phyloP scores from a whole-genome alignment of 2,113 vertebrate species.

The Petroica traversi region DNA sequence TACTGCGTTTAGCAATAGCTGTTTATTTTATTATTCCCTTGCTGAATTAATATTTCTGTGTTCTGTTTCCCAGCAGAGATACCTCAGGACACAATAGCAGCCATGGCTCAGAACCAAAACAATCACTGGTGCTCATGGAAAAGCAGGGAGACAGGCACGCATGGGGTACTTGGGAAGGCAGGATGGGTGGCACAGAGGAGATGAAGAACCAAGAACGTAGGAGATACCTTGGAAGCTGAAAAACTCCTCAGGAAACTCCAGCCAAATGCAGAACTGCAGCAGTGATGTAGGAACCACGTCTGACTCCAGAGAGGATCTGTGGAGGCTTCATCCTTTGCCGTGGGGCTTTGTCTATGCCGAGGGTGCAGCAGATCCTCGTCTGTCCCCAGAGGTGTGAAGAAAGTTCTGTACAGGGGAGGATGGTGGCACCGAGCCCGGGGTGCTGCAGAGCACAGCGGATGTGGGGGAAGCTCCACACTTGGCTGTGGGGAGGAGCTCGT shows the following conservation, averaged over 20 bases:
- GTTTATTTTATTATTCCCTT: neutral
- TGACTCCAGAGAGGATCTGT: neutral
- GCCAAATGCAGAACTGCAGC: neutral
- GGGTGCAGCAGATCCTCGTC: rapidly evolving
- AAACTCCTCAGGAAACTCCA: neutral
- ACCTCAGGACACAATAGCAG: neutral
- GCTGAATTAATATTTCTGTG: neutral
- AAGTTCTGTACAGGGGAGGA: neutral
- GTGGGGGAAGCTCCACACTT: neutral
- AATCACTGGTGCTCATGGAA: neutral
- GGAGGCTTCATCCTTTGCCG: neutral
- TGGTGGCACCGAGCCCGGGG: neutral
- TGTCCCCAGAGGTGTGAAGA: rapidly evolving
- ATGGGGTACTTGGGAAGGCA: neutral
- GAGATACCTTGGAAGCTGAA: neutral
- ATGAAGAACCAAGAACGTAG: rapidly evolving
- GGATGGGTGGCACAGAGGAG: neutral
- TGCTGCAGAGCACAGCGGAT: rapidly evolving
- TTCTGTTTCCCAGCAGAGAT: neutral
- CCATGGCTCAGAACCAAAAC: neutral
- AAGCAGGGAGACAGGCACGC: neutral
- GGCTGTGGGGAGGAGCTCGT: neutral
- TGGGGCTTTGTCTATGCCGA: neutral
- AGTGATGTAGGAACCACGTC: rapidly evolving
- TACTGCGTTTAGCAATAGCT: neutral